A percentile compares a stretch with the other conserved stretches of the same genome.
phyloP scores from a whole-genome alignment of 2,113 vertebrate genomes.

The Chionodraco myersi region DNA sequence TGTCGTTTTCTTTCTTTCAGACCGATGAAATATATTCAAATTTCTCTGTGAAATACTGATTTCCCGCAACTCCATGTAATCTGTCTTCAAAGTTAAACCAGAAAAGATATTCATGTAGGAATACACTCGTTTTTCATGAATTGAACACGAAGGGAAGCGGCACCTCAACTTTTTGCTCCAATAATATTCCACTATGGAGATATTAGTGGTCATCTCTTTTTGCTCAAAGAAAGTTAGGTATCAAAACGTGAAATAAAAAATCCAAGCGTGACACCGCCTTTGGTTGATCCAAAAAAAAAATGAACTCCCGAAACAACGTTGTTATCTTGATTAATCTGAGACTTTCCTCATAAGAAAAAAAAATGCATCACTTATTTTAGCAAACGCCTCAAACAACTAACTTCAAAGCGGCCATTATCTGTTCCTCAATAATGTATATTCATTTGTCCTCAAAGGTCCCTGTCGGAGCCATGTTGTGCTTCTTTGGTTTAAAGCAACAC shows the following conservation, averaged over 20 bases:
- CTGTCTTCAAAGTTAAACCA: constrained; percentile 9
- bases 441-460: too few species aligned
- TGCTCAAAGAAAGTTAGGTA: background rate
- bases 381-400: too few species aligned
- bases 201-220: background rate
- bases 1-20: background rate
- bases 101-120: constrained; percentile 5
- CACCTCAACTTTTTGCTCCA: too few species aligned
- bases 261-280: background rate
- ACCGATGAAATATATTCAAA: background rate
- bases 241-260: background rate
- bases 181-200: too few species aligned
- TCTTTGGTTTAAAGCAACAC: background rate
- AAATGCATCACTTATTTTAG: background rate
- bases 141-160: background rate
- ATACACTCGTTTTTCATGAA: background rate
- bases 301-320: background rate
- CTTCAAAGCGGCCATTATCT: too few species aligned
- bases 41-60: background rate
- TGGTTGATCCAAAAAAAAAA: background rate
- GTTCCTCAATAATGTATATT: too few species aligned
- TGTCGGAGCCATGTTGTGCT: background rate
- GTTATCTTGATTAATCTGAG: background rate
- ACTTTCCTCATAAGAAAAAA: background rate
- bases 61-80: constrained; percentile 6